A percentile compares a stretch with the other conserved stretches of the same genome.
Conservation (phyloP, 2,797 vertebrate genomes). For the Danio aesculapii region DNA sequence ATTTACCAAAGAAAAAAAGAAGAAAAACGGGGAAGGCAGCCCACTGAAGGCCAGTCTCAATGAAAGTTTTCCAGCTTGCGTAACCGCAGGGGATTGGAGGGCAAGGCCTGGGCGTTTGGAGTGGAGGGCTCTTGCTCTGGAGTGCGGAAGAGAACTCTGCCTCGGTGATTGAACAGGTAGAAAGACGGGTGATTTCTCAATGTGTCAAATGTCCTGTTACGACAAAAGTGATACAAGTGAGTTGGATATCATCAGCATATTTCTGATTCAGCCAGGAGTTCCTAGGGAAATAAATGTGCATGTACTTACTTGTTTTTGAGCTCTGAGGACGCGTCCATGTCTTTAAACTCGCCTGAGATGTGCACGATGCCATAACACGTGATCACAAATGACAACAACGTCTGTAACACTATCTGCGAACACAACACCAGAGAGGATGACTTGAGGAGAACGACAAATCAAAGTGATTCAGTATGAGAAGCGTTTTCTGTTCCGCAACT, state of each 20-base stretch:
- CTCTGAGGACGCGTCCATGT: conserved; percentile 98
- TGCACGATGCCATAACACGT: conserved; percentile 97
- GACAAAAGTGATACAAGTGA: background rate
- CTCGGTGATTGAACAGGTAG: conserved; percentile 98
- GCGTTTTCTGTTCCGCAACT: conserved; percentile 68
- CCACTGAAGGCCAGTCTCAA: conserved; percentile 84
- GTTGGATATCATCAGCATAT: background rate
- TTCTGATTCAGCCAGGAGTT: background rate
- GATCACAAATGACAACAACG: conserved; percentile 92
- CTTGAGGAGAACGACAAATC: background rate
- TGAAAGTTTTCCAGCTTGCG: conserved; percentile 94
- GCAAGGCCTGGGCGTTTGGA: conserved; percentile 85
- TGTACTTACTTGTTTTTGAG: conserved; percentile 94
- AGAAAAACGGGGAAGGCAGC: conserved; percentile 58
- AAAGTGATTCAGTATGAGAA: background rate
- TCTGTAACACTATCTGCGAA: conserved; percentile 95
- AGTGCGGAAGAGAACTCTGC: conserved; percentile 88
- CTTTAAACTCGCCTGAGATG: conserved; percentile 97
- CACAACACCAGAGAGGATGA: conserved; percentile 8
- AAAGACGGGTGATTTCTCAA: conserved; percentile 98
- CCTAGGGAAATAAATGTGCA: background rate
- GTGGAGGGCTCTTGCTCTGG: conserved; percentile 82
- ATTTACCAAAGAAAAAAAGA: conserved; percentile 60
- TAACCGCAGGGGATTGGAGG: conserved; percentile 89
- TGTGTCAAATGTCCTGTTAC: conserved; percentile 93